Base-by-base conservation (phyloP, 2,888 invertebrate genomes). In the Choreutis nemorana region DNA sequence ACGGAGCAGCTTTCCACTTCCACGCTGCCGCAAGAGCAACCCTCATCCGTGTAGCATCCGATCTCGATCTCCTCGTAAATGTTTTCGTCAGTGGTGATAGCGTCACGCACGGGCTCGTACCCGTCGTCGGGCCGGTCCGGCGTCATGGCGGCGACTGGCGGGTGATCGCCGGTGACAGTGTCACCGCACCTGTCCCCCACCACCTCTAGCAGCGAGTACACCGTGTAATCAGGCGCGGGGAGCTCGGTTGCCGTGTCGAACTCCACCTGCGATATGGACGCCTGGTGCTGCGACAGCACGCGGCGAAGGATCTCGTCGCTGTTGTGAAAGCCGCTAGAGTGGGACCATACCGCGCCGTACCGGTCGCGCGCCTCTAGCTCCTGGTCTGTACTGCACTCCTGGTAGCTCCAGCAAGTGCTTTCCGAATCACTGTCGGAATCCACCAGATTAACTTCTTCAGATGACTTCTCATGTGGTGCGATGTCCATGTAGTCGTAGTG, bases 1-100 rank as follows among this genome's bases (percentile, higher is more conserved):
- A 71, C 57, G 1, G 75, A 73, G 39, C 66, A 67, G 45, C 68
- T 71, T 46, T 77, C 77, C 20, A 79, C 70, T 36, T 79, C 80
- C 6, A 73, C 65, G 55, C 79, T 79, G 38, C 72, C 73, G 33
- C 71, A 70, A 4, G 78, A 78, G 38, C 70, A 79, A 0, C 77
- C 78, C 35, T 75, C 77, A 39, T 75, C 73, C 5, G 75, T 70
- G 32, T 62, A 68, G 49, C 65, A 65, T 7, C 66, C 67, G 39
- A 56, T 71, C 25, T 73, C 77, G 24, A 77, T 77, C 44, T 78
- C 78, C 42, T 77, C 78, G 67, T 78, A 78, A 37, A 73, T 75
- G 36, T 78, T 77, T 32, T 78, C 78, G 66, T 71, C 75, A 2
- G 62, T 39, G 3, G 48, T 63, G 21, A 72, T 42, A 35, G 73